A percentile compares a stretch with the other conserved stretches of the same genome.
Evolutionary conservation across 2,888 invertebrate species (phyloP).

Genomic region (Ephialtes manifestator): DNA sequence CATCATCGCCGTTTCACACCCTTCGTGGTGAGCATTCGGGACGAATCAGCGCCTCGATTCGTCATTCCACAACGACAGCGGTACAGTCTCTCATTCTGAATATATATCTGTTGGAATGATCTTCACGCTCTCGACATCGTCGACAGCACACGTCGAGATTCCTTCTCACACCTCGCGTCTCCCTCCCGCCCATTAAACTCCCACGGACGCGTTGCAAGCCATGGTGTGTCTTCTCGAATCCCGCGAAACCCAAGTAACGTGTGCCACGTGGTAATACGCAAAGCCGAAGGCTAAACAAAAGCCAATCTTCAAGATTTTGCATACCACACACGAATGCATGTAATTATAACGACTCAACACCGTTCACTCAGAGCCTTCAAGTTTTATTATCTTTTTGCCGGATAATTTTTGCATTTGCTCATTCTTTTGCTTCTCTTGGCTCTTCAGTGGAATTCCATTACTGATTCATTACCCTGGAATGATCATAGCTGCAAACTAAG

Average conservation of each 20-base stretch:
- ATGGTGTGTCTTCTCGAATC: conserved; percentile 2
- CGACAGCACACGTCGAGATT: conserved; percentile 32
- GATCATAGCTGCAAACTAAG: too few relatives aligned
- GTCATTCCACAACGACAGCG: conserved; percentile 76
- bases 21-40: conserved; percentile 79
- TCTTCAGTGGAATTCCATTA: not conserved
- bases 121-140: conserved; percentile 58
- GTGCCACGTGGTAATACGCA: conserved; percentile 4
- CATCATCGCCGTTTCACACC: conserved; percentile 79
- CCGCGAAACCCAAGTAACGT: conserved; percentile 3
- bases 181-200: conserved; percentile 4
- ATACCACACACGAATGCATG: conserved; percentile 2
- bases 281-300: conserved; percentile 23
- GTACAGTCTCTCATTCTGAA: conserved; percentile 47
- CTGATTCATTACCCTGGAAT: not conserved
- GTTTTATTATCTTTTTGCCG: not conserved
- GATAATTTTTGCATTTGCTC: not conserved
- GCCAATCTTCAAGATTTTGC: conserved; percentile 14
- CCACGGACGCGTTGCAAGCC: not conserved
- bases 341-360: conserved; percentile 8
- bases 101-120: conserved; percentile 59
- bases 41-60: conserved; percentile 81
- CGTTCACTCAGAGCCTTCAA: conserved; percentile 17
- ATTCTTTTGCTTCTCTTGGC: not conserved
- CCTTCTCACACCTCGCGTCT: conserved; percentile 46